Percentiles rank a stretch among this genome's conserved stretches.
Conservation (phyloP, 53 echinoderm and acorn worm species). For the Echinarachnius parma region DNA sequence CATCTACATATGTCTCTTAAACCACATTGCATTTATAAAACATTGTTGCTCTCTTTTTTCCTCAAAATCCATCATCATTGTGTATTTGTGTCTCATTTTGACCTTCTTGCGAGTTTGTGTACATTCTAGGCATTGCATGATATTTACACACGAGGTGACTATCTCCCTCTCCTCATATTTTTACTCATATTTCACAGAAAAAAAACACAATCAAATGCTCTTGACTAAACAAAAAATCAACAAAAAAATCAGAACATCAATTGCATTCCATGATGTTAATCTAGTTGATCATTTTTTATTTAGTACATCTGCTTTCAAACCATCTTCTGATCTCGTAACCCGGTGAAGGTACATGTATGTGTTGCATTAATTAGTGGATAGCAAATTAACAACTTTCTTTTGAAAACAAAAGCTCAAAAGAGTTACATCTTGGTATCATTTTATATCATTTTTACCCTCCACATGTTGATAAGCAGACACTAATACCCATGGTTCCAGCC, state of each 20-base stretch:
- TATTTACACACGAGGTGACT: slow-evolving; percentile 46
- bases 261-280: slow-evolving; percentile 30
- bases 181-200: slow-evolving; percentile 40
- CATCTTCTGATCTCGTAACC: slow-evolving; percentile 20
- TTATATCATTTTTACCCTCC: neutral
- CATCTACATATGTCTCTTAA: slow-evolving; percentile 84
- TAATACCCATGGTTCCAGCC: slow-evolving; percentile 34
- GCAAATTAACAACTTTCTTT: slow-evolving; percentile 35
- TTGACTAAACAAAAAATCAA: slow-evolving; percentile 31
- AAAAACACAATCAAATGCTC: slow-evolving; percentile 25
- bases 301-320: slow-evolving; percentile 21
- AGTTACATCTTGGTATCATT: neutral
- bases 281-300: slow-evolving; percentile 6
- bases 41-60: slow-evolving; percentile 69
- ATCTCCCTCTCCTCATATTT: neutral
- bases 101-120: slow-evolving; percentile 41
- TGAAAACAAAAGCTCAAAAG: neutral
- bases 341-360: slow-evolving; percentile 46
- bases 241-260: slow-evolving; percentile 8
- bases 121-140: slow-evolving; percentile 56
- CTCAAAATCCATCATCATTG: slow-evolving; percentile 72
- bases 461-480: slow-evolving; percentile 31
- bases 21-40: slow-evolving; percentile 92
- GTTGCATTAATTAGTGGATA: slow-evolving; percentile 29
- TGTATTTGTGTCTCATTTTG: slow-evolving; percentile 61